Evolutionary conservation across 1,140 invertebrate species (phyloP).

Genomic region (Drosophila biarmipes): DNA sequence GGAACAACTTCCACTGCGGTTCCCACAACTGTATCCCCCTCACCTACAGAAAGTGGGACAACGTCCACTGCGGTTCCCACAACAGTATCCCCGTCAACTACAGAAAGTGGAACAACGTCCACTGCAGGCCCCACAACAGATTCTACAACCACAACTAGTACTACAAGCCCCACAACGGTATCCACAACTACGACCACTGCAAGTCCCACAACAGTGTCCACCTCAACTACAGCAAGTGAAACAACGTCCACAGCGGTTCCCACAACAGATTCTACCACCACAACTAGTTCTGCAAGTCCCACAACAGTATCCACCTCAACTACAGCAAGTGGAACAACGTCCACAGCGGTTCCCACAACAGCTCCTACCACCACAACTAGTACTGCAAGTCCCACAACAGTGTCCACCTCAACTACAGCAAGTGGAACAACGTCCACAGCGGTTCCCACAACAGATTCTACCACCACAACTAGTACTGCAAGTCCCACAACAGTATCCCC

Average conservation of each 20-base stretch:
- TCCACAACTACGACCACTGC: no score
- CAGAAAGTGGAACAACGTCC: no score
- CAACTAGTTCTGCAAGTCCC: neutral
- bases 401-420: neutral
- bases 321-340: neutral
- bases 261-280: neutral
- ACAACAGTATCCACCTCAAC: neutral
- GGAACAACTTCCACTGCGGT: no score
- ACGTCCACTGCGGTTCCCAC: neutral
- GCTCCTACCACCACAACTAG: neutral
- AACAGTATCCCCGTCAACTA: no score
- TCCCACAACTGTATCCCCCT: no score
- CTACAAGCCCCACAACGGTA: neutral
- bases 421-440: neutral
- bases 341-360: neutral
- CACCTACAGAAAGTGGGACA: no score
- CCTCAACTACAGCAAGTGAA: neutral
- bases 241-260: no score
- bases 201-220: neutral
- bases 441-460: no score
- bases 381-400: no score
- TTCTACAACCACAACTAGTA: no score
- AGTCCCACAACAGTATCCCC: no score
- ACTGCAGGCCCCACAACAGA: neutral
- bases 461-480: neutral